Evolutionary conservation across 2,113 vertebrate genomes (phyloP), one percentile per base, ranked within the genome.

Genomic region (Catharus fuscescens): DNA sequence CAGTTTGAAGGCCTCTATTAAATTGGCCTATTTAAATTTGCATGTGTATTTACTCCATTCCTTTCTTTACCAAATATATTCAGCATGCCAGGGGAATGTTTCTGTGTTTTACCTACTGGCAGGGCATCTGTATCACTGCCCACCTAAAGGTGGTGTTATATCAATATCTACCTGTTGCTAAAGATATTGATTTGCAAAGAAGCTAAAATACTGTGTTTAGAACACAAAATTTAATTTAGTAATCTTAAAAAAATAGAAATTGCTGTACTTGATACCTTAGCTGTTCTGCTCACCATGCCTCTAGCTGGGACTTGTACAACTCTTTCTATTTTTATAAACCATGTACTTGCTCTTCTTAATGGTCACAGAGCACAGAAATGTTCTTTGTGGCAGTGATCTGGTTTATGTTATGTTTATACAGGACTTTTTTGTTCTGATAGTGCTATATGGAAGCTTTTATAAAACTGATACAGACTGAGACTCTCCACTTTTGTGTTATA

Each of bases 1-100:
- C 81, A 83, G 47, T 94, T 44, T 3, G 8, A 83, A 73, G 85
- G 34, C 85, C 79, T 66, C n/a, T 82, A 4, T 92, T 90, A 88
- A 84, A 80, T 34, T 64, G 10, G 36, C 26, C 66, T 40, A 10
- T 9, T 4, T 36, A 12, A 82, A 84, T 96, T 92, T 96, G 92
- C 90, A 74, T 66, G 40, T 71, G 40, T 83, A 74, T 90, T 90
- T 80, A 88, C 56, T 88, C 47, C 90, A 61, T 94, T 88, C 72
- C 74, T 78, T 59, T 52, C 81, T 88, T 93, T 45, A 28, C n/a
- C 76, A 48, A 62, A 60, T 48, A 48, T 9, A 60, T 47, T 74
- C 62, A 40, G 47, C 8, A 5, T 21, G 31, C 28, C 52, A 53
- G 64, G 52, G 87, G 47, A 72, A 25, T 8, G 12, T 40, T 67